Evolutionary conservation across 2,113 vertebrate species (phyloP).

Genomic region (Vulpes lagopus): DNA sequence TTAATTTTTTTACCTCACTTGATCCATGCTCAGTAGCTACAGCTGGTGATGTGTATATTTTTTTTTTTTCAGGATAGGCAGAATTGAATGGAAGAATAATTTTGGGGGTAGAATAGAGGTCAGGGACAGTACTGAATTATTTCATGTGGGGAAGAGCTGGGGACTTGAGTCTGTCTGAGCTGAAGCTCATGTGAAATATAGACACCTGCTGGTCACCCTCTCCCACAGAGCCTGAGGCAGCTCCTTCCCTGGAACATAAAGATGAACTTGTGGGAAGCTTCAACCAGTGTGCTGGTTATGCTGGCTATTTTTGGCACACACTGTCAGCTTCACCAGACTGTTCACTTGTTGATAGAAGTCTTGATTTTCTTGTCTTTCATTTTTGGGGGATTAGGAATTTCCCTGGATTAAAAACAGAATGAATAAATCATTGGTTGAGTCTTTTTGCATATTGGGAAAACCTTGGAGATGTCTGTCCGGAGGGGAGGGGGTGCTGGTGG

Average conservation of each 20-base stretch:
- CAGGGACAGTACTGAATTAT: not conserved
- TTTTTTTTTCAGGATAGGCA: not conserved
- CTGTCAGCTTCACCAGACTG: accelerated
- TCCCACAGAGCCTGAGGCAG: not conserved
- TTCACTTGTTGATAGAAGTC: not conserved
- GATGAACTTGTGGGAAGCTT: accelerated
- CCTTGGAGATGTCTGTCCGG: not conserved
- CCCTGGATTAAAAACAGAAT: not conserved
- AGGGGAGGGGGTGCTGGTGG: not conserved
- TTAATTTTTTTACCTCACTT: not conserved
- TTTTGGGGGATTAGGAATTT: not conserved
- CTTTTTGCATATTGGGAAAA: not conserved
- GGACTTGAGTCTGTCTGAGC: not conserved
- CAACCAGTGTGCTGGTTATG: accelerated
- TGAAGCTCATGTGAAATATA: not conserved
- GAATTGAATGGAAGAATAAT: not conserved
- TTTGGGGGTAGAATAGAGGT: not conserved
- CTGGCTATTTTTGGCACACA: no score
- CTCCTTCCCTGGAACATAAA: not conserved
- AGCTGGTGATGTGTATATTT: not conserved
- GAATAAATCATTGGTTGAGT: not conserved
- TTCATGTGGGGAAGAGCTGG: not conserved
- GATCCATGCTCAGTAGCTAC: not conserved
- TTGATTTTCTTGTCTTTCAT: not conserved
- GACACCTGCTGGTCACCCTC: not conserved